Base-by-base conservation (phyloP, 1,140 invertebrate species). In the Drosophila triauraria region DNA sequence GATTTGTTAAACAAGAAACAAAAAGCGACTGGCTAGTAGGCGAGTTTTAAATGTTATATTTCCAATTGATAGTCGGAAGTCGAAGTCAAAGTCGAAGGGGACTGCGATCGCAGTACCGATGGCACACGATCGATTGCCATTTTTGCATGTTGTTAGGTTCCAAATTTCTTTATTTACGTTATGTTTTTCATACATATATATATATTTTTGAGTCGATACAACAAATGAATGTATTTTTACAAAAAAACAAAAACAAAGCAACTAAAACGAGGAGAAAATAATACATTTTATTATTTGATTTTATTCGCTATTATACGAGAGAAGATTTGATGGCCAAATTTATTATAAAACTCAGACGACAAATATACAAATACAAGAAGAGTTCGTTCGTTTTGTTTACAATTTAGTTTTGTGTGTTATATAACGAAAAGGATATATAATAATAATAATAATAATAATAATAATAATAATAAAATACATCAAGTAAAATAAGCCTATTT, bases 401-500 rank as follows among this genome's bases (percentile, higher is more conserved):
- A 51, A 57, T 78, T 78, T 71, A 57, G 58, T 78, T 78, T 78
- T 64, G 67, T 78, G 77, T 78, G 75, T 78, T 78, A 58, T 53
- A 81, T 53, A 81, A 67, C 56, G 60, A 70, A 48, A 60, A 68
- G 40, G 30, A 71, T 60, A 68, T 70, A 72, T 51, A 48, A 53
- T 47, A 59, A 71, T 62, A 60, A 35, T 62, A 47, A 75, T 56
- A 59, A 71, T 62, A 60, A 35, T 62, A 47, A 75, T 56, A 50
- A 53, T 54, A 56, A 46, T 54, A 64, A 57, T 61, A 53, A 35
- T 35, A 35, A 32, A 25, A 58, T 58, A 72, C 32, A 70, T 35
- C 20, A 82, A 79, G 50, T 83, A 76, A 79, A 82, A 58, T 90
- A 87, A 83, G 77, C 84, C 80, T 87, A 87, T 90, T 84, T 90